These are phyloP conservation scores for Heliconius eleuchia DNA, from an alignment of 1,140 invertebrate species.

Conservation along the genomic window DNA sequence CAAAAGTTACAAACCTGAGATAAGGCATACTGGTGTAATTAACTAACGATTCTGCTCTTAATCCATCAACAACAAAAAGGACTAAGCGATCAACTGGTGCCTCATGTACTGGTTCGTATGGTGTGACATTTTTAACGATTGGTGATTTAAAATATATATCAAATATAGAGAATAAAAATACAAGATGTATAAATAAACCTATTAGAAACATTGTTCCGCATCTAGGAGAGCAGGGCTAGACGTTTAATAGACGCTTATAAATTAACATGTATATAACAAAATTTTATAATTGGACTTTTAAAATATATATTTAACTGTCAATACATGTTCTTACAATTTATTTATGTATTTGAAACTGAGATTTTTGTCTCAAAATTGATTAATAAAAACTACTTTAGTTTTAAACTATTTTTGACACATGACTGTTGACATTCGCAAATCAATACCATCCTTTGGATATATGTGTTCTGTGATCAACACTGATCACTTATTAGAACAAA, in stretches of 20 bases:
- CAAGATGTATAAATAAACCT: slow-evolving; percentile 75
- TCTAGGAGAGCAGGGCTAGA: background rate
- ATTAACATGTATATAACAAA: background rate
- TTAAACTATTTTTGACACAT: too few species aligned
- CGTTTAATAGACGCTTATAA: too few species aligned
- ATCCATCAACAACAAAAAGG: slow-evolving; percentile 93
- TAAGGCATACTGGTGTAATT: slow-evolving; percentile 81
- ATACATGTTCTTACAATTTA: too few species aligned
- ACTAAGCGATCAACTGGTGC: slow-evolving; percentile 90
- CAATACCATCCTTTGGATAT: too few species aligned
- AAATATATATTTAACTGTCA: too few species aligned
- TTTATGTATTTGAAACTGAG: too few species aligned
- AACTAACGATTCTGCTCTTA: slow-evolving; percentile 91
- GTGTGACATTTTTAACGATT: slow-evolving; percentile 81
- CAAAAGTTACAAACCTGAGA: slow-evolving; percentile 78
- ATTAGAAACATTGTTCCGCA: slow-evolving; percentile 55
- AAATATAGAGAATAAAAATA: slow-evolving; percentile 83
- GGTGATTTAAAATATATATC: slow-evolving; percentile 86
- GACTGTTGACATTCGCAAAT: too few species aligned
- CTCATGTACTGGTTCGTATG: slow-evolving; percentile 74
- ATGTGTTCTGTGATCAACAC: too few species aligned
- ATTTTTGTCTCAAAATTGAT: too few species aligned
- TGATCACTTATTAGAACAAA: too few species aligned
- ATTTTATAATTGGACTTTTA: too few species aligned
- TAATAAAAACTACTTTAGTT: too few species aligned